Evolutionary conservation across 35 echinoderm and acorn worm species (phyloP), one percentile per base, ranked within the genome.

Genomic region (Patiria miniata): DNA sequence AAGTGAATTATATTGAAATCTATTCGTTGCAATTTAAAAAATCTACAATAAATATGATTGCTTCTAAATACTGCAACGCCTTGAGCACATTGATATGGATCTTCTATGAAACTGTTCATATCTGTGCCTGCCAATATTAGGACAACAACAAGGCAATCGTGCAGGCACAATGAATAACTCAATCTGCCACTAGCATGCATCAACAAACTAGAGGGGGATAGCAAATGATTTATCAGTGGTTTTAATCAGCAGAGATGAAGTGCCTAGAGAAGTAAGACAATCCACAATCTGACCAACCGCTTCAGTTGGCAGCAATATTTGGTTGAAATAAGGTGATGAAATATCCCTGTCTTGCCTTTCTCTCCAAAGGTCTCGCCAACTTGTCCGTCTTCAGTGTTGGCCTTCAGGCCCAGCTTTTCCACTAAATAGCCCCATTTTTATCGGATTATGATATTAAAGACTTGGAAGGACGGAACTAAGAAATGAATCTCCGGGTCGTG

Each of bases 341-440:
- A 73, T 5, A 47, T 30, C 21, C 21, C 26, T 32, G 7, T 73
- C 7, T 34, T 73, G 26, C 65, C 34, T 73, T 60, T n/a, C 26
- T 73, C 9, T 7, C 8, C 65, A 73, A 34, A 73, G 26, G 34
- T 73, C 29, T 30, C 65, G 3, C 26, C 26, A 26, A 73, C 65
- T 30, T 73, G 10, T 73, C 65, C 65, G 34, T 32, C 34, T 73
- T 28, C 65, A 23, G 26, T 32, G 26, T 34, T 14, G 65, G 26
- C 65, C 61, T 23, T 23, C 16, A 32, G 34, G 65, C 19, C 65
- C 65, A 0, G 65, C 26, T 73, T 30, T n/a, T 73, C 34, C 15
- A 30, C 65, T 73, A 73, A 73, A 73, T 73, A 73, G 65, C 34
- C 65, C 65, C 65, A 73, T 73, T 73, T 73, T 73, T 73, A 73